Percentiles rank a stretch among this genome's conserved stretches.
Conservation (phyloP, 2,113 vertebrate genomes). For the Anas platyrhynchos region DNA sequence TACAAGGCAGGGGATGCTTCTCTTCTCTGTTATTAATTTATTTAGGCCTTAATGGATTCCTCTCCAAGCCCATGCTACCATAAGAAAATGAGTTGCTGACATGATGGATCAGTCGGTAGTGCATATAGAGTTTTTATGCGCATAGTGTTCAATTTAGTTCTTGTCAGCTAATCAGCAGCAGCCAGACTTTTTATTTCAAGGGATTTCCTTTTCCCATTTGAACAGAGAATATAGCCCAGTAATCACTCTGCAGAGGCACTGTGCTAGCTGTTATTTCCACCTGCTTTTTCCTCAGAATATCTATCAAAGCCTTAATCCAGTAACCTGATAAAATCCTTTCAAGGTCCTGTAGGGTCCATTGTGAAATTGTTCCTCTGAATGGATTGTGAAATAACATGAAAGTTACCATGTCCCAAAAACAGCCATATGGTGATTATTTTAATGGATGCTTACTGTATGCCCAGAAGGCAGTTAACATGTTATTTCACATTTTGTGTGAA, state of each 20-base stretch:
- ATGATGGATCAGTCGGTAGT: constrained; percentile 55
- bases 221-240: constrained; percentile 44
- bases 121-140: constrained; percentile 35
- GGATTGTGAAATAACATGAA: constrained; percentile 24
- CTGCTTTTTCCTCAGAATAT: constrained; percentile 51
- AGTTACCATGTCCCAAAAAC: constrained; percentile 37
- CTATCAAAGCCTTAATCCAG: constrained; percentile 52
- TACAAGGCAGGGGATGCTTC: neutral
- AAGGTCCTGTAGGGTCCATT: constrained; percentile 38
- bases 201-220: constrained; percentile 68
- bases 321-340: constrained; percentile 61
- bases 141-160: constrained; percentile 53
- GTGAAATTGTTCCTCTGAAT: constrained; percentile 53
- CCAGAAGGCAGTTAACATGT: constrained; percentile 58
- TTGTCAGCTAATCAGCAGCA: constrained; percentile 67
- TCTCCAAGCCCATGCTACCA: constrained; percentile 35
- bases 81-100: constrained; percentile 60
- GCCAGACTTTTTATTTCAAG: constrained; percentile 69
- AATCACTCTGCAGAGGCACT: constrained; percentile 41
- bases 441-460: constrained; percentile 55
- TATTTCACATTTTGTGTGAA: constrained; percentile 59
- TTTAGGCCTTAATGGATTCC: constrained; percentile 36
- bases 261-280: constrained; percentile 47
- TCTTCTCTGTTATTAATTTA: constrained; percentile 35
- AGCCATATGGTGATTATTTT: constrained; percentile 68